Evolutionary conservation across 2,888 invertebrate species (phyloP), one percentile per base, ranked within the genome.

Genomic region (Dynastes hyllus): DNA sequence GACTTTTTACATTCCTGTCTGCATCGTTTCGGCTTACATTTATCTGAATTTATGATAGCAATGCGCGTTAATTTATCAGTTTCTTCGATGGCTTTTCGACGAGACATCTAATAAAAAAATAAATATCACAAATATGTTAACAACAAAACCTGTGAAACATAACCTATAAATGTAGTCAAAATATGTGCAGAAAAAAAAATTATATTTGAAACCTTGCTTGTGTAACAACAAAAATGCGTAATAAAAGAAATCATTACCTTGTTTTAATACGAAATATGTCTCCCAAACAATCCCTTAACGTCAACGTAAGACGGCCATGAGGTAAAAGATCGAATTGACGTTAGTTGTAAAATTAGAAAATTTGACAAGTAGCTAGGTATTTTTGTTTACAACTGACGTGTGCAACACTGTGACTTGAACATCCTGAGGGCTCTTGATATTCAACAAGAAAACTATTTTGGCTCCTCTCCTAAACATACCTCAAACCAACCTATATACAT

Each of bases 21-120:
- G 91, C 99, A 99, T 92, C 98, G 93, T 90, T 99, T 99, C 1
- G 99, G 99, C 89, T 99, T 99, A 90, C 99, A 99, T 87, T 98
- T 97, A 91, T 99, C 99, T 83, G 95, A 94, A 89, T 97, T 98
- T 82, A 99, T 98, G 86, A 99, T 98, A 82, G 99, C 98, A 89
- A 99, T 98, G 91, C 98, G 94, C 78, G 98, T 99, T 86, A 98
- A 93, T 89, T 96, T 96, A 88, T 98, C 98, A 50, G 95, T 95
- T 90, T 97, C 97, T 87, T 97, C 96, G 86, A 91, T 92, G 84
- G 93, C 93, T 90, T 92, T 94, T 90, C 92, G 91, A 77, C 93
- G 92, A 66, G 94, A 93, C 94, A 94, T 94, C 84, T 88, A 91
- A 81, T 81, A 81, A 73, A 79, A 80, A 81, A 80, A 76, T 58